Evolutionary conservation across 2,113 vertebrate species (phyloP).

Genomic region (Proteles cristata): DNA sequence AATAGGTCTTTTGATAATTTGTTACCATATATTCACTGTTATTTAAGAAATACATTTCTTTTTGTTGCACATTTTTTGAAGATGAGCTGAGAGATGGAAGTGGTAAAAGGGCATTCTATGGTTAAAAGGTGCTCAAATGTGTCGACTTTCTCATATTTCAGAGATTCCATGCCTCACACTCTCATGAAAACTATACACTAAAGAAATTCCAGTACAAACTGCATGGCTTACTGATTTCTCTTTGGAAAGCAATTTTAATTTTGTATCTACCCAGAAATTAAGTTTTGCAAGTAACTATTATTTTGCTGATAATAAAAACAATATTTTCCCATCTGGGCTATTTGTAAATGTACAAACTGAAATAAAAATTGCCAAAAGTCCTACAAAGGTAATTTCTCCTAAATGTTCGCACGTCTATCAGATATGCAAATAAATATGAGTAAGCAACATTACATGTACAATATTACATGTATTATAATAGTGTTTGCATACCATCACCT

Average conservation of each 20-base stretch:
- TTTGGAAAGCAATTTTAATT: not conserved
- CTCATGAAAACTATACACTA: not conserved
- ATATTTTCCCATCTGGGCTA: not conserved
- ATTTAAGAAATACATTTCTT: not conserved
- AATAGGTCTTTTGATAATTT: not conserved
- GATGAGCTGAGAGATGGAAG: not conserved
- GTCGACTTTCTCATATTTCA: not conserved
- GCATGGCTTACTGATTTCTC: not conserved
- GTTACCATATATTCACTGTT: not conserved
- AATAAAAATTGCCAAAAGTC: not conserved
- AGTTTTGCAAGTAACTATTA: not conserved
- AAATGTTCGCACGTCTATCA: not conserved
- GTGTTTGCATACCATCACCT: not conserved
- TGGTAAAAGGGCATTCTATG: not conserved
- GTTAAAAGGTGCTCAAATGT: not conserved
- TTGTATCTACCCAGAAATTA: not conserved
- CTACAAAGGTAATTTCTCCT: not conserved
- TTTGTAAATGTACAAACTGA: not conserved
- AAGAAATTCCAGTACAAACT: not conserved
- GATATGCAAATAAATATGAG: not conserved
- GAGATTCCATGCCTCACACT: not conserved
- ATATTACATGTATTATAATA: not conserved
- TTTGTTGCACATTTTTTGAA: not conserved
- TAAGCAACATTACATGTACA: not conserved
- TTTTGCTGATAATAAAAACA: constrained; percentile 16